phyloP scores from a whole-genome alignment of 2,113 vertebrate genomes.

The Tetrax tetrax region DNA sequence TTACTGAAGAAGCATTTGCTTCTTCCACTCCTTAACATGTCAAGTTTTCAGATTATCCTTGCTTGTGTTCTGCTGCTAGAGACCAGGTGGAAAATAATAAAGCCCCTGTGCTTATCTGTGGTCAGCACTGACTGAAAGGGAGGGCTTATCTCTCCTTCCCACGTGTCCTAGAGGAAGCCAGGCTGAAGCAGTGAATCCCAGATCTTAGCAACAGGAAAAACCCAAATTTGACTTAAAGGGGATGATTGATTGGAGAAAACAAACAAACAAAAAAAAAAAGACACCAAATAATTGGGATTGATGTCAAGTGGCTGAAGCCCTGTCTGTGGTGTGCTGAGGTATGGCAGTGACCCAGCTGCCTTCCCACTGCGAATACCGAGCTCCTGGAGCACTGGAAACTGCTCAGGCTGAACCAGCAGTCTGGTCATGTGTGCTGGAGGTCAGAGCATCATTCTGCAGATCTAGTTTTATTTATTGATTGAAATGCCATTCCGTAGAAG shows the following conservation, averaged over 20 bases:
- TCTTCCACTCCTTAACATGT: neutral
- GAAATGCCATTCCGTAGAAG: neutral
- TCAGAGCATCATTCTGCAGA: neutral
- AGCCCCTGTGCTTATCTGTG: constrained; percentile 46
- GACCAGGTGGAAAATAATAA: constrained; percentile 44
- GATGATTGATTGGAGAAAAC: neutral
- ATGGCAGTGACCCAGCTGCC: neutral
- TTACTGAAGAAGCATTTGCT: constrained; percentile 7
- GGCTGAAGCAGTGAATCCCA: constrained; percentile 23
- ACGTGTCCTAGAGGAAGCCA: constrained; percentile 49
- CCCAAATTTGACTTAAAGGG: neutral
- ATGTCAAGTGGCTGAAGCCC: neutral
- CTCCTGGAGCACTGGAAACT: neutral
- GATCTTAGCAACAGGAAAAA: constrained; percentile 39
- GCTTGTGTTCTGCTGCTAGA: neutral
- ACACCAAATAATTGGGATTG: neutral
- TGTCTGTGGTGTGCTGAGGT: neutral
- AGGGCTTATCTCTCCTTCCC: constrained; percentile 49
- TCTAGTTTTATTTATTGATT: neutral
- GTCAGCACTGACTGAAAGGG: constrained; percentile 3
- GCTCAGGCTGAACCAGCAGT: neutral
- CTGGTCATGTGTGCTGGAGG: neutral
- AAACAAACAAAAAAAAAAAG: neutral
- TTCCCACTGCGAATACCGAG: neutral
- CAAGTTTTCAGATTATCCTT: constrained; percentile 5